Evolutionary conservation across 1,140 invertebrate genomes (phyloP), one percentile per base, ranked within the genome.

Genomic region (Whitmania pigra): DNA sequence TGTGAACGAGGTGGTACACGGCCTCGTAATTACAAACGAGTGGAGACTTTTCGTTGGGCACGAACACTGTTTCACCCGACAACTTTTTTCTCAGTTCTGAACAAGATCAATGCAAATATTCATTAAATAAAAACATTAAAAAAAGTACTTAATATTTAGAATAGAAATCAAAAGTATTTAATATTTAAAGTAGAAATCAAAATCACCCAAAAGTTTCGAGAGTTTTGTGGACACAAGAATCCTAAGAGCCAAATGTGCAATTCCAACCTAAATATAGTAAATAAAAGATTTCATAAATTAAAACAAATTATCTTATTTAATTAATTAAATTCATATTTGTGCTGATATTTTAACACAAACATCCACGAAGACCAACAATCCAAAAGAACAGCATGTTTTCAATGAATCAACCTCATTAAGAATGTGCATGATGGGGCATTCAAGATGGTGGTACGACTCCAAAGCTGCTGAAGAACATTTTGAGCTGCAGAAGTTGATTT

Each of bases 401-500:
- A 36, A 36, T 49, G 43, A 67, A 20, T 77, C 76, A 76, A 79
- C 78, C 17, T 78, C 79, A 72, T 78, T 76, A 13, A 79, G 71
- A 0, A 88, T 80, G 63, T 87, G 86, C 22, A 92, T 79, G 53
- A 93, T 86, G 3, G 83, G 82, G 79, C 93, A 96, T 83, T 97
- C 93, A 73, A 86, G 85, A 22, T 79, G 79, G 78, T 97, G 93
- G 79, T 89, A 90, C 0, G 17, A 18, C 25, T 43, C 53, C n/a
- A 54, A 43, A 70, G 27, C 57, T 18, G 9, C 57, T 0, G 22
- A 25, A 13, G 22, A 25, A 70, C 27, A 69, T 22, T 70, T 53
- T 5, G 27, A 0, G 20, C 18, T 22, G 18, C 69, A 55, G 22
- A 15, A 73, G n/a, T 31, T 29, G 17, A 70, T 55, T 69, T 17